Evolutionary conservation across 2,888 invertebrate species (phyloP), one percentile per base, ranked within the genome.

Genomic region (Drosophila formosana): DNA sequence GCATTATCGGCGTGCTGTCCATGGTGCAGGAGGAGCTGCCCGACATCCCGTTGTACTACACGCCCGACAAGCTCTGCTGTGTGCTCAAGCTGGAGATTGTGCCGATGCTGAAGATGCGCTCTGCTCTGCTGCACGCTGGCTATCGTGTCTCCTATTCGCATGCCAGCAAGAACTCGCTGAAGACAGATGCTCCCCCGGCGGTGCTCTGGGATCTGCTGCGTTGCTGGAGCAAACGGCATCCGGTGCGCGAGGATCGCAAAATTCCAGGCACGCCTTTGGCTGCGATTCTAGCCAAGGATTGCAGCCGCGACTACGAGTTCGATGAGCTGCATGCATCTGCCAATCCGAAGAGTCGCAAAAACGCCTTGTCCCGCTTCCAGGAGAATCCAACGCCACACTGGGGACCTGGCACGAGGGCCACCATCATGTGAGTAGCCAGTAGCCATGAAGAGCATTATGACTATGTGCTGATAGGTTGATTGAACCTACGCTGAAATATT

Each of bases 191-290:
- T 3, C 98, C 99, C 0, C 93, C 95, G 41, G 92, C 93, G 1
- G 94, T 98, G 8, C 90, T 99, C 18, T 99, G 99, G 99, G 98
- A 99, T 92, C 95, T 99, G 61, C 94, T 99, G 81, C 93, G 98
- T 68, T 94, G 95, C 49, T 98, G 98, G 97, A 95, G 95, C 78
- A 94, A 94, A 75, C 89, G 92, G 0, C 95, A 96, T 91, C 96
- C 96, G 0, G 94, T 95, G 3, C 95, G 94, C 73, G 92, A 94
- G 30, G 94, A 95, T 67, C 94, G 95, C 90, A 93, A 94, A 81
- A 77, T 92, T 7, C 91, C 92, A 0, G 92, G 92, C 3, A 90
- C 91, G 0, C 82, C 92, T 0, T 58, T 92, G 3, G 91, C 92
- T 60, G 89, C 86, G 0, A 95, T 96, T 67, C 92, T 96, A 32